Evolutionary conservation across 2,797 vertebrate genomes (phyloP).

Genomic region (Parauchenoglanis ngamensis): DNA sequence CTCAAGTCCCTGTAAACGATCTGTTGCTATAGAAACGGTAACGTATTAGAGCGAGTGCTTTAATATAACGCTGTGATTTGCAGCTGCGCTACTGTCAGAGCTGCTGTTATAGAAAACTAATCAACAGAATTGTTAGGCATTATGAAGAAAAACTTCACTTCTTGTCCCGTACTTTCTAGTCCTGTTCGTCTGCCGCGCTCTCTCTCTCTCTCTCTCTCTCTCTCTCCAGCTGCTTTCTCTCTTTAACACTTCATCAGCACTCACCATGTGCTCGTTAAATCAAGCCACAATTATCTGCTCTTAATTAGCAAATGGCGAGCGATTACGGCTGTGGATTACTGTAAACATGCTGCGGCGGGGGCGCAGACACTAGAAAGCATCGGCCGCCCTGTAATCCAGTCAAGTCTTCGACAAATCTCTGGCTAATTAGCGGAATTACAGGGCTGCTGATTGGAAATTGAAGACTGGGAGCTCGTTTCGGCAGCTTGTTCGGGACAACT

Average conservation of each 20-base stretch:
- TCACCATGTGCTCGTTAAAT: slow-evolving; percentile 62
- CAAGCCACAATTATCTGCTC: slow-evolving; percentile 71
- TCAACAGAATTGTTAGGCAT: neutral
- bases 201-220: neutral
- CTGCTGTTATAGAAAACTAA: neutral
- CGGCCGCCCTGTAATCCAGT: slow-evolving; percentile 50
- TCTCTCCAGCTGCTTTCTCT: slow-evolving; percentile 52
- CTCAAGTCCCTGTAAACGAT: neutral
- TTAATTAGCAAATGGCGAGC: slow-evolving; percentile 74
- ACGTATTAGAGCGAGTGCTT: neutral
- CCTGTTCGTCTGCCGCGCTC: neutral
- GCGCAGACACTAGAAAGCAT: slow-evolving; percentile 41
- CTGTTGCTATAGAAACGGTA: neutral
- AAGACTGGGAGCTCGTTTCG: slow-evolving; percentile 31
- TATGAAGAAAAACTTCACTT: too few relatives aligned
- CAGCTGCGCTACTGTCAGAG: neutral
- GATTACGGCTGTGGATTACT: slow-evolving; percentile 74
- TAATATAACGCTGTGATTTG: neutral
- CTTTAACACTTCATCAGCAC: slow-evolving; percentile 58
- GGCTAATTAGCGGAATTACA: slow-evolving; percentile 56
- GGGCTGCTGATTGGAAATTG: slow-evolving; percentile 45
- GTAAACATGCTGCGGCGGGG: slow-evolving; percentile 45
- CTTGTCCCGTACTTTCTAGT: neutral
- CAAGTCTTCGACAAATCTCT: slow-evolving; percentile 53
- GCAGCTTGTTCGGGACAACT: neutral